A percentile compares a stretch with the other conserved stretches of the same genome.
Evolutionary conservation across 2,888 invertebrate species (phyloP).

Genomic region (Diplolepis rosae): DNA sequence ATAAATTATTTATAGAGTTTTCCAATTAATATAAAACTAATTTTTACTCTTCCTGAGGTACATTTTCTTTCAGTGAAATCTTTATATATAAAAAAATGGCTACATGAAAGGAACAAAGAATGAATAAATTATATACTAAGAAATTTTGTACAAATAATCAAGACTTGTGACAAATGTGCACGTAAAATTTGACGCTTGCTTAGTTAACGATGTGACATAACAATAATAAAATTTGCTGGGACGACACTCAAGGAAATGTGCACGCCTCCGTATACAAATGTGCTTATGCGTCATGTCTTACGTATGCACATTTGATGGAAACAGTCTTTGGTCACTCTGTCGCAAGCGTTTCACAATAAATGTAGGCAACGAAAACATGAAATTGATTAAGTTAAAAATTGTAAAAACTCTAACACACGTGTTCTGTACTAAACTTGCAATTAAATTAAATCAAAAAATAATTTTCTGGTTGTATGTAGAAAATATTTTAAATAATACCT

Average conservation of each 20-base stretch:
- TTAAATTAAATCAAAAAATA: not conserved
- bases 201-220: not conserved
- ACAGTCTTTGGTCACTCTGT: slow-evolving; percentile 14
- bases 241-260: not conserved
- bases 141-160: not conserved
- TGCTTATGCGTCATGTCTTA: slow-evolving; percentile 27
- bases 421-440: not conserved
- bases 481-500: not conserved
- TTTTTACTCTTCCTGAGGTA: not conserved
- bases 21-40: not conserved
- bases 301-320: slow-evolving; percentile 28
- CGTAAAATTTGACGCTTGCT: slow-evolving; percentile 8
- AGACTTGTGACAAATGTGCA: slow-evolving; percentile 16
- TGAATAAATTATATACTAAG: not conserved
- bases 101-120: not conserved
- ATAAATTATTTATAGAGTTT: too few species aligned
- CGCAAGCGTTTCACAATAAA: slow-evolving; percentile 22
- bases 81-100: not conserved
- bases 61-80: slow-evolving; percentile 27
- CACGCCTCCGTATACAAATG: slow-evolving; percentile 5
- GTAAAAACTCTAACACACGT: not conserved
- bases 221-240: not conserved
- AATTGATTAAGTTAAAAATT: not conserved
- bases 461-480: not conserved
- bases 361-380: not conserved